A percentile compares a stretch with the other conserved stretches of the same genome.
Conservation (phyloP, 2,888 invertebrate genomes). For the Alsophila aescularia region DNA sequence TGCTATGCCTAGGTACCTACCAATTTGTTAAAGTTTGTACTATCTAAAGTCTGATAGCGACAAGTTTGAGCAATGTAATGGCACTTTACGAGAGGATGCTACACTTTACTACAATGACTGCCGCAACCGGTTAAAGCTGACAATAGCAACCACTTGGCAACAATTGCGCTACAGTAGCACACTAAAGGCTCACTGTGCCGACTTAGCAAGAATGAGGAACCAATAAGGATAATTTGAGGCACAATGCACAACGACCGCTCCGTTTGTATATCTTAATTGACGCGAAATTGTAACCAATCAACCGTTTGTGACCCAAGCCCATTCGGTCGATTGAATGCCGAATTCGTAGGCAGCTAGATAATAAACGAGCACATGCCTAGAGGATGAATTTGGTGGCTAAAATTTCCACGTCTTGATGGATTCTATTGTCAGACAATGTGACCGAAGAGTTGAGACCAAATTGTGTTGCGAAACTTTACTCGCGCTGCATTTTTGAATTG, state of each 20-base stretch:
- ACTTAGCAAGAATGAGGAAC: slow-evolving; percentile 66
- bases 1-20: no score
- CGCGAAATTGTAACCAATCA: slow-evolving; percentile 80
- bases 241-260: slow-evolving; percentile 60
- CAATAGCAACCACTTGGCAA: slow-evolving; percentile 36
- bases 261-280: slow-evolving; percentile 65
- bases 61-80: neutral
- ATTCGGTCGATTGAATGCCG: slow-evolving; percentile 52
- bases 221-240: slow-evolving; percentile 76
- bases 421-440: neutral
- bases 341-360: slow-evolving; percentile 29
- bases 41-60: no score
- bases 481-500: no score
- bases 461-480: no score
- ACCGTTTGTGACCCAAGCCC: slow-evolving; percentile 54
- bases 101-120: slow-evolving; percentile 41
- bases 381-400: slow-evolving; percentile 1
- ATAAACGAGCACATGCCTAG: neutral
- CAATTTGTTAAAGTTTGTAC: no score
- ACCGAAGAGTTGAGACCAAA: neutral
- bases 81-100: slow-evolving; percentile 14
- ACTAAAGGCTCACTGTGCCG: slow-evolving; percentile 39
- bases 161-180: slow-evolving; percentile 38
- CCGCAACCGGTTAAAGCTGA: slow-evolving; percentile 34
- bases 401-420: slow-evolving; percentile 12